phyloP scores from a whole-genome alignment of 2,888 invertebrate species.

The Stenolophus ochropezus region DNA sequence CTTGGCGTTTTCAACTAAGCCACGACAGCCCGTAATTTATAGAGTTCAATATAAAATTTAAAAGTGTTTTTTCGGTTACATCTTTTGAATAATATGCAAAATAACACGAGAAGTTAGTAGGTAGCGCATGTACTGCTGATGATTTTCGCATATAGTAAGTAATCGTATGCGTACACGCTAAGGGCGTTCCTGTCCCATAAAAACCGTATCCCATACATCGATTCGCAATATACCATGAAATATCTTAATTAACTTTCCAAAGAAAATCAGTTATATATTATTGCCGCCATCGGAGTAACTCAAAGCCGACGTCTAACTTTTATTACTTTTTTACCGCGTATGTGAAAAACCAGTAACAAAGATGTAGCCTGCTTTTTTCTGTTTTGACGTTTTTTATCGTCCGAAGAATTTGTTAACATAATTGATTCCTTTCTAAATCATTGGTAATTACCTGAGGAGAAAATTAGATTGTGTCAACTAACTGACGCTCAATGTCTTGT shows the following conservation, averaged over 20 bases:
- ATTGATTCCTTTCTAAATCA: slow-evolving; percentile 28
- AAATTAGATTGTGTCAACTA: slow-evolving; percentile 18
- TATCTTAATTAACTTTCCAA: slow-evolving; percentile 46
- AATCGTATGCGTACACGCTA: slow-evolving; percentile 27
- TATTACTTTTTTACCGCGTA: slow-evolving; percentile 26
- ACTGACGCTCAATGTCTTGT: not conserved
- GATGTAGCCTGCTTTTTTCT: not conserved
- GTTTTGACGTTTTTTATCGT: not conserved
- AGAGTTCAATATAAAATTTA: no score
- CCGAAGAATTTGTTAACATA: slow-evolving; percentile 17
- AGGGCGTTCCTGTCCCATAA: slow-evolving; percentile 39
- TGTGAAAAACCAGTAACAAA: slow-evolving; percentile 10
- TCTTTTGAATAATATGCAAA: not conserved
- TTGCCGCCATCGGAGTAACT: slow-evolving; percentile 11
- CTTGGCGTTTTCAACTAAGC: no score
- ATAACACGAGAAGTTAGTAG: slow-evolving; percentile 19
- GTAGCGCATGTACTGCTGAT: slow-evolving; percentile 2
- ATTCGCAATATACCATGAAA: slow-evolving; percentile 29
- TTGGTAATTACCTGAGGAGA: slow-evolving; percentile 15
- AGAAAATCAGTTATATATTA: slow-evolving; percentile 28
- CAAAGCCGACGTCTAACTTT: slow-evolving; percentile 10
- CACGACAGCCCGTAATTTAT: no score
- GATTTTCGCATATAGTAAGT: slow-evolving; percentile 46
- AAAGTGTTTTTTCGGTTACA: no score
- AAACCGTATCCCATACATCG: slow-evolving; percentile 38